phyloP scores from a whole-genome alignment of 2,113 vertebrate genomes.

The Larimichthys polyactis region DNA sequence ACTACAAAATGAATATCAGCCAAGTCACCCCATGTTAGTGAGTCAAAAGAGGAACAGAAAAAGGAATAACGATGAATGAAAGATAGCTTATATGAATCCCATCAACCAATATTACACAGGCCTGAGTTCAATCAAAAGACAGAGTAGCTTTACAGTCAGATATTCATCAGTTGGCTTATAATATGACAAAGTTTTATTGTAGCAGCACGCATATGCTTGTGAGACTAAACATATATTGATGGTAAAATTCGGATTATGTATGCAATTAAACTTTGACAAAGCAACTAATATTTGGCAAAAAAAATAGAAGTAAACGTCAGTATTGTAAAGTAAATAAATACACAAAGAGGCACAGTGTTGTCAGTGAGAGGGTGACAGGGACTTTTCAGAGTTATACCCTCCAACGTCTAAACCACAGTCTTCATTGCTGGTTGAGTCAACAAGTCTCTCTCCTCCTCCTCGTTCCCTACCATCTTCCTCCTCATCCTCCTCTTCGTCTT shows the following conservation, averaged over 20 bases:
- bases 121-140: conserved; percentile 29
- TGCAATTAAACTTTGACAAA: conserved; percentile 10
- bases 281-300: conserved; percentile 46
- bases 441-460: conserved; percentile 60
- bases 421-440: conserved; percentile 68
- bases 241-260: not conserved
- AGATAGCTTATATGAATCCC: conserved; percentile 48
- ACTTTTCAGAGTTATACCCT: conserved; percentile 80
- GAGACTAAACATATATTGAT: conserved; percentile 1
- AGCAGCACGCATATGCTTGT: conserved; percentile 32
- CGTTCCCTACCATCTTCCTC: conserved; percentile 80
- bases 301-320: conserved; percentile 40
- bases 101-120: conserved; percentile 26
- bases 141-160: conserved; percentile 11
- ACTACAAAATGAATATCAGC: conserved; percentile 20
- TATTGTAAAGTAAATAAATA: conserved; percentile 57
- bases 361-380: conserved; percentile 76
- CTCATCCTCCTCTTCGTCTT: conserved; percentile 85
- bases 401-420: conserved; percentile 78
- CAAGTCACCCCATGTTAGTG: conserved; percentile 6
- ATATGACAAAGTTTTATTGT: conserved; percentile 24
- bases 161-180: conserved; percentile 6
- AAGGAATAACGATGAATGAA: conserved; percentile 4
- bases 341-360: conserved; percentile 61
- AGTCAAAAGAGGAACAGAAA: not conserved